Evolutionary conservation across 2,888 invertebrate species (phyloP), one percentile per base, ranked within the genome.

Genomic region (Carpatolechia fugitivella): DNA sequence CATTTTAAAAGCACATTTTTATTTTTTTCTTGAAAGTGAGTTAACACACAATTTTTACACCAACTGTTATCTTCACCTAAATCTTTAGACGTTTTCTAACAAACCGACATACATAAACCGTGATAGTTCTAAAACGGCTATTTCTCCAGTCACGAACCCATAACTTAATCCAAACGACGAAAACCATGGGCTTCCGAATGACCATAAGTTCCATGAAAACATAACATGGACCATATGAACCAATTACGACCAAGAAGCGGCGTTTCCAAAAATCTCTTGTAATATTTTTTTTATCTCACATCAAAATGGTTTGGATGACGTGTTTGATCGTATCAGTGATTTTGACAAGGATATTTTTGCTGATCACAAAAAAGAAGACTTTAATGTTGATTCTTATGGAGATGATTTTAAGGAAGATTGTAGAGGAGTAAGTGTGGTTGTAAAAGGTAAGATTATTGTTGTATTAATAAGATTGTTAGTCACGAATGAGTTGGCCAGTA

Each of bases 141-240:
- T 66, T 64, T 54, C 60, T 56, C 55, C 55, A 61, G 72, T 78
- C 80, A 82, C 76, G 84, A 77, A 62, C 77, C 68, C 80, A 76
- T 82, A 80, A 78, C 63, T 83, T 76, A 78, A 67, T 64, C 65
- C 16, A 14, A 69, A 69, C 61, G 65, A 66, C 64, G 69, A 60
- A 58, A 70, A 63, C 64, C 66, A 66, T 65, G 63, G 59, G 80
- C 80, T 81, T 78, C 82, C 69, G 75, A 87, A 85, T 79, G 83
- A 78, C 83, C 83, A 82, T 78, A 78, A 78, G 65, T 89, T 88
- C 88, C 76, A 70, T 78, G 88, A 87, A 89, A 69, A 85, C 82
- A 85, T 88, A 85, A 87, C 81, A 67, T 76, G 47, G 16, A 31
- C 10, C 31, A 49, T 77, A 78, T 74, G 62, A 69, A 66, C 85